Evolutionary conservation across 2,888 invertebrate genomes (phyloP).

Genomic region (Amiota minor): DNA sequence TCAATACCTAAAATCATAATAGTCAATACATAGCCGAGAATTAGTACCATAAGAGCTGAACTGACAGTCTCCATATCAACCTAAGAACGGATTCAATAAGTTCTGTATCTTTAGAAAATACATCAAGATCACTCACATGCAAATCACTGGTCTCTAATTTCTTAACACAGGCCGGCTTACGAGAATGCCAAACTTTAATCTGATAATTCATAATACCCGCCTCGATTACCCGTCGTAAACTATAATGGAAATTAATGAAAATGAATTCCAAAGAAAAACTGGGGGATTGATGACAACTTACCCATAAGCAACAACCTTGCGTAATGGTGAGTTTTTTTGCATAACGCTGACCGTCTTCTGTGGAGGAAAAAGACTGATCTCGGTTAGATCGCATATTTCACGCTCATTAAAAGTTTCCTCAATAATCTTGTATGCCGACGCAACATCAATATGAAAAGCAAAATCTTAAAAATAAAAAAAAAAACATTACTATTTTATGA

Average conservation of each 20-base stretch:
- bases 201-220: slow-evolving; percentile 77
- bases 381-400: slow-evolving; percentile 80
- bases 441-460: slow-evolving; percentile 81
- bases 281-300: slow-evolving; percentile 60
- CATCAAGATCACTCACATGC: slow-evolving; percentile 57
- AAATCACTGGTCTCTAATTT: slow-evolving; percentile 70
- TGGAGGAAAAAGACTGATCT: slow-evolving; percentile 78
- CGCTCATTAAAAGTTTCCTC: slow-evolving; percentile 78
- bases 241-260: slow-evolving; percentile 56
- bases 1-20: slow-evolving; percentile 63
- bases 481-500: not conserved
- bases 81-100: slow-evolving; percentile 51
- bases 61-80: slow-evolving; percentile 78
- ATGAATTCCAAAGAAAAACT: not conserved
- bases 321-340: slow-evolving; percentile 78
- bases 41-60: slow-evolving; percentile 76
- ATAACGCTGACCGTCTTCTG: slow-evolving; percentile 76
- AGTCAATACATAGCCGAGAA: slow-evolving; percentile 74
- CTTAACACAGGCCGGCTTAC: slow-evolving; percentile 77
- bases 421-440: slow-evolving; percentile 81
- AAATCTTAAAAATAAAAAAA: slow-evolving; percentile 74
- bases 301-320: slow-evolving; percentile 78
- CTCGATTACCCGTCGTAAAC: slow-evolving; percentile 77
- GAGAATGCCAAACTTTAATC: slow-evolving; percentile 77
- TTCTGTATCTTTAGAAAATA: slow-evolving; percentile 12